Base-by-base conservation (phyloP, 30 jellyfish, hydroid and myxozoan genomes). In the Chironex yamaguchii region DNA sequence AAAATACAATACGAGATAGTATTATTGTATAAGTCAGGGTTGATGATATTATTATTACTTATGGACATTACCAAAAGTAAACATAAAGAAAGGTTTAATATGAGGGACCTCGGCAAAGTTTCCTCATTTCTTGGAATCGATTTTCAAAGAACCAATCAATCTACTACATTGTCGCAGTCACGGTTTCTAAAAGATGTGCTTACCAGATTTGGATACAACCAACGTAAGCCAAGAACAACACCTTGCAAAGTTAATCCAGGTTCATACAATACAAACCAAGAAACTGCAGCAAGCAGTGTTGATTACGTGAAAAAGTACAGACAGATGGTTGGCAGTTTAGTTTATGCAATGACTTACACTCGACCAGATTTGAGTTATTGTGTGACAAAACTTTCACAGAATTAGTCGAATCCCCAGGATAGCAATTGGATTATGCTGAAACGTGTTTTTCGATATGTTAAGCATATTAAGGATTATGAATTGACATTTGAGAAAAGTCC, bases 121-220 rank as follows among this genome's bases (percentile, higher is more conserved):
- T 72, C 96, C 2, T 48, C 76, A 25, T 85, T 85, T 48, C 95
- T 85, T 49, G 96, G 96, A 24, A 76, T 85, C 20, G 63, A 73
- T 0, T 52, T 85, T 34, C 22, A 29, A 3, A 1, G 4, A 31
- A 21, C 62, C 1, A 23, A 70, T 9, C 81, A 17, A 4, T 12
- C 29, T 13, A 76, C 76, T 4, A 54, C 62, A 17, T 74, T 76
- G 95, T 30, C 86, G 11, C 94, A 85, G 42, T 1, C 1, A 29
- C 27, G 20, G 2, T 81, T 3, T 42, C 87, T 81, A 6, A 3
- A 34, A 17, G 28, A 67, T 0, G 12, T 81, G 4, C 70, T 81
- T 4, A 27, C 20, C 27, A 68, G 26, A 2, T 49, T 81, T 34
- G 82, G 73, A 12, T 0, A 32, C 11, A 76, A 42, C 3, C 13